A percentile compares a stretch with the other conserved stretches of the same genome.
Evolutionary conservation across 2,888 invertebrate genomes (phyloP).

Genomic region (Lithophane semibrunnea): DNA sequence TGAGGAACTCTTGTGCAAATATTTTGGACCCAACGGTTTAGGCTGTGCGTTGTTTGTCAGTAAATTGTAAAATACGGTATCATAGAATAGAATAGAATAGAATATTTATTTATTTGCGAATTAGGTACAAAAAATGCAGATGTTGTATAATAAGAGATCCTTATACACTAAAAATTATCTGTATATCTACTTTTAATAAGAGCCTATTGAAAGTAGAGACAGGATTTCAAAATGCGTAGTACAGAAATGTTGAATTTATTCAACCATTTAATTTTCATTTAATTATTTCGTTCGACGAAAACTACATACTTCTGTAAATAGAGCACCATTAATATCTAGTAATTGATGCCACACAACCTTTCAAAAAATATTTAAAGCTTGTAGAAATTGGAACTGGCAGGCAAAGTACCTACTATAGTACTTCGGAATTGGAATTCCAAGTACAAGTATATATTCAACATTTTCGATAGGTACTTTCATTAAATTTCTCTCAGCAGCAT

Average conservation of each 20-base stretch:
- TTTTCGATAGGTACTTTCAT: background rate
- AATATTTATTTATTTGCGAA: too few species aligned
- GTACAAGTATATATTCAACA: too few species aligned
- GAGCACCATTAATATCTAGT: background rate
- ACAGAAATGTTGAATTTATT: background rate
- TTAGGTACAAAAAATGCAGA: too few species aligned
- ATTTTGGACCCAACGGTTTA: too few species aligned
- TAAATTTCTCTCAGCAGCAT: background rate
- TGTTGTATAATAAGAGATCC: too few species aligned
- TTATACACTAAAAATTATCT: too few species aligned
- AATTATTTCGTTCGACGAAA: background rate
- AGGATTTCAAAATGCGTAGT: background rate
- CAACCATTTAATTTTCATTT: background rate
- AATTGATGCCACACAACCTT: background rate
- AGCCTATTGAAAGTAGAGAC: background rate
- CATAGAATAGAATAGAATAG: too few species aligned
- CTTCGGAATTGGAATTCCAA: background rate
- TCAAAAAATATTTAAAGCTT: background rate
- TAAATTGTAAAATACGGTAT: too few species aligned
- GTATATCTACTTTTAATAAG: too few species aligned
- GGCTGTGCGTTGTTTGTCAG: too few species aligned
- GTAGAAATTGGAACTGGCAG: background rate
- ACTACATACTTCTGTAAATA: background rate
- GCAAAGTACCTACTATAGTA: too few species aligned
- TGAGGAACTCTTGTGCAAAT: too few species aligned